Base-by-base conservation (phyloP, 2,888 invertebrate species). In the Diploptera punctata region DNA sequence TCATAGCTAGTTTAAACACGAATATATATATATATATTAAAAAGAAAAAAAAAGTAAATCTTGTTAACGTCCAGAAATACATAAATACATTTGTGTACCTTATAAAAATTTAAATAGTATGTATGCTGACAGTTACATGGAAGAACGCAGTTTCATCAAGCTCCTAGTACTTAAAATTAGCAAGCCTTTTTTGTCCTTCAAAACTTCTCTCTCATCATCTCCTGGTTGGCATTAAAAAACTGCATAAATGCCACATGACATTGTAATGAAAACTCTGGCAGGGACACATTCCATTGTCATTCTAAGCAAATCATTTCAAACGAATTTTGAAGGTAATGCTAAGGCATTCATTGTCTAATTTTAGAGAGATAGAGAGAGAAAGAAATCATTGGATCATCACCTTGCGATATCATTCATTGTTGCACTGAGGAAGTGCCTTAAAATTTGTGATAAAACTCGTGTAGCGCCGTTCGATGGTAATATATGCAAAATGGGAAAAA, bases 371-470 rank as follows among this genome's bases (percentile, higher is more conserved):
- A n/a, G n/a, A n/a, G n/a, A n/a, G n/a, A n/a, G n/a, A n/a, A n/a
- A 57, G 26, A 54, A 33, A 49, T 71, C 67, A 73, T 67, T 65
- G 73, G 70, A 73, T 67, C 69, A 74, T 70, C 73, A 70, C 72
- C 68, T 74, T 74, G 74, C 74, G 74, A 74, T 74, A 75, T 74
- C 74, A 74, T 74, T 71, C 71, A 76, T 75, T 75, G 76, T 75
- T 76, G 76, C 76, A 76, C 76, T 76, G 75, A 73, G 67, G 72
- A 76, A 76, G 76, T 76, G 76, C 76, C 76, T 76, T 76, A 76
- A 70, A 74, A 75, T 75, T 76, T 76, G 74, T 75, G 74, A 75
- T 75, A 75, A 76, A 75, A 73, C 73, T 75, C 75, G 74, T 76
- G 75, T 75, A 75, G 75, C 76, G 75, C 75, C 74, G 70, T 75